These are phyloP conservation scores for Myotis daubentonii DNA, from an alignment of 2,797 vertebrate genomes.

Conservation along the genomic window DNA sequence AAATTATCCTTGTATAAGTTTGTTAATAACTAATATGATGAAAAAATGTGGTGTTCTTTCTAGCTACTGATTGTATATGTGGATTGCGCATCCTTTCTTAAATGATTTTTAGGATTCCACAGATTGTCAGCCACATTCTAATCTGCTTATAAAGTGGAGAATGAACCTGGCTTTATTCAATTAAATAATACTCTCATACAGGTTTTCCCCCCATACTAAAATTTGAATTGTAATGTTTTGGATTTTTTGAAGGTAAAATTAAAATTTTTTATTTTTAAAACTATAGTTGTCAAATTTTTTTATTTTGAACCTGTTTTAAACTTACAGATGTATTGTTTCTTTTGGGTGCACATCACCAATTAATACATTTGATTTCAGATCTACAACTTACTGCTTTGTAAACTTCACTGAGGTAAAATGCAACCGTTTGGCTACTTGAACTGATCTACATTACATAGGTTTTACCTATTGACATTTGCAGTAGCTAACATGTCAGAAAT, in stretches of 20 bases:
- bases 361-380: constrained; percentile 83
- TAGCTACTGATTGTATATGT: constrained; percentile 78
- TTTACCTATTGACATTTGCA: constrained; percentile 71
- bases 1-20: constrained; percentile 71
- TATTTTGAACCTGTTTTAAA: constrained; percentile 78
- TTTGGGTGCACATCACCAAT: constrained; percentile 78
- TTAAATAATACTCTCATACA: constrained; percentile 78
- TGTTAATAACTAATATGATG: constrained; percentile 73
- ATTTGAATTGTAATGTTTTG: constrained; percentile 36
- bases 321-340: constrained; percentile 79
- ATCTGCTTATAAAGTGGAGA: constrained; percentile 80
- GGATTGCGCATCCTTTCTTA: constrained; percentile 80
- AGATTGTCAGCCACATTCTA: constrained; percentile 79
- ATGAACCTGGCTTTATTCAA: constrained; percentile 82
- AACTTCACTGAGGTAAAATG: constrained; percentile 81
- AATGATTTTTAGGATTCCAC: constrained; percentile 80
- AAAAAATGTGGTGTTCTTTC: constrained; percentile 78
- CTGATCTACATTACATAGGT: constrained; percentile 73
- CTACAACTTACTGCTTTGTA: constrained; percentile 80
- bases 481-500: constrained; percentile 72
- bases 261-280: constrained; percentile 46
- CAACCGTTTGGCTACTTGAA: constrained; percentile 81
- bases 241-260: constrained; percentile 59
- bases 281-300: constrained; percentile 68
- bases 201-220: constrained; percentile 58